Conservation (phyloP, 2,888 invertebrate species). For the Blastobasis lacticolella region DNA sequence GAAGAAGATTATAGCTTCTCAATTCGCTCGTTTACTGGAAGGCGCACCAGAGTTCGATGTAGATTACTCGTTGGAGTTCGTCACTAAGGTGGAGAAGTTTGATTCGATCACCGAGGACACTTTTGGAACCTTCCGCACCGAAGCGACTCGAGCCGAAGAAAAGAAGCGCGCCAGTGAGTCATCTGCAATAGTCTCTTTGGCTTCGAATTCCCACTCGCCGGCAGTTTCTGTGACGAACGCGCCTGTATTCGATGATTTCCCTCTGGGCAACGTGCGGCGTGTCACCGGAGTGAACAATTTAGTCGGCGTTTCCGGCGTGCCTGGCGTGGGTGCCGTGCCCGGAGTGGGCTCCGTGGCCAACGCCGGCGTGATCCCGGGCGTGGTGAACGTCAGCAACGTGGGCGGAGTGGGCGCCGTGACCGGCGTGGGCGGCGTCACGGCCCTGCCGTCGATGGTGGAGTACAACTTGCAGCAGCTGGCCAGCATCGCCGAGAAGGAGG, state of each 20-base stretch:
- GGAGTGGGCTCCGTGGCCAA: constrained; percentile 43
- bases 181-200: constrained; percentile 54
- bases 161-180: constrained; percentile 65
- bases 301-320: constrained; percentile 31
- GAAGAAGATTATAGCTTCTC: constrained; percentile 84
- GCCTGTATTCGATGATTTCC: constrained; percentile 85
- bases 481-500: constrained; percentile 83
- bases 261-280: constrained; percentile 68
- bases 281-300: constrained; percentile 42
- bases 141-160: constrained; percentile 74
- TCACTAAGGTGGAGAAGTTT: constrained; percentile 85
- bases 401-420: constrained; percentile 39
- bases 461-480: constrained; percentile 90
- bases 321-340: constrained; percentile 39
- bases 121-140: constrained; percentile 84
- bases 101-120: constrained; percentile 81
- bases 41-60: constrained; percentile 88
- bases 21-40: constrained; percentile 84
- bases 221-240: constrained; percentile 76
- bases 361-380: constrained; percentile 42
- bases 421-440: constrained; percentile 45
- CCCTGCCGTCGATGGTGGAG: constrained; percentile 83
- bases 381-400: constrained; percentile 48
- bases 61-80: constrained; percentile 86
- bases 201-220: constrained; percentile 61